These are phyloP conservation scores for Morpho deidamia DNA, from an alignment of 2,888 invertebrate genomes.

Conservation along the genomic window DNA sequence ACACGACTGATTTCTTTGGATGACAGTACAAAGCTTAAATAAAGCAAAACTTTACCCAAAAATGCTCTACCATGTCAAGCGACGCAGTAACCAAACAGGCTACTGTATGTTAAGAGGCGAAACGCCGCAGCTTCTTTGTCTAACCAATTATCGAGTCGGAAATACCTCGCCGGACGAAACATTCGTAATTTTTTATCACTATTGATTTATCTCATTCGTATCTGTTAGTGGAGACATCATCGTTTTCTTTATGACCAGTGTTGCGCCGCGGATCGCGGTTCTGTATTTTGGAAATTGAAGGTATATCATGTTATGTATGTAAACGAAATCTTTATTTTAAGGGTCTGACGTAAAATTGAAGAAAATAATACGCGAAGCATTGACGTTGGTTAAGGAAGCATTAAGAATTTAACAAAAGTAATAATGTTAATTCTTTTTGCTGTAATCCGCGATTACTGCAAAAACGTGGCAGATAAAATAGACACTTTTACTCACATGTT, in stretches of 20 bases:
- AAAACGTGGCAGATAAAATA: too few species aligned
- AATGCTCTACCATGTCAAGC: conserved; percentile 5
- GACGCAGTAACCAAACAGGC: conserved; percentile 35
- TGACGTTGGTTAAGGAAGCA: too few species aligned
- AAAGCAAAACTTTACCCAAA: not conserved
- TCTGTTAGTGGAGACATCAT: conserved; percentile 23
- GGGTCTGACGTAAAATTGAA: too few species aligned
- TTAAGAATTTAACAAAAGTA: too few species aligned
- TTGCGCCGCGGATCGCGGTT: conserved; percentile 14
- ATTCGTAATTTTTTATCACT: conserved; percentile 29
- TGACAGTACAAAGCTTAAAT: too few species aligned
- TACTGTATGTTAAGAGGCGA: conserved; percentile 40
- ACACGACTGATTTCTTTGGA: too few species aligned
- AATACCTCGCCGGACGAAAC: conserved; percentile 38
- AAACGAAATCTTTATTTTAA: too few species aligned
- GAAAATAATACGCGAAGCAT: too few species aligned
- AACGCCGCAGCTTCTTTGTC: conserved; percentile 43
- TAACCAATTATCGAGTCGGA: conserved; percentile 48
- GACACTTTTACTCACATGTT: too few species aligned
- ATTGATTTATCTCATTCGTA: conserved; percentile 21
- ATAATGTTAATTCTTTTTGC: too few species aligned
- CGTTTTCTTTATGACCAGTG: conserved; percentile 14
- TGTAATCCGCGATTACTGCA: too few species aligned
- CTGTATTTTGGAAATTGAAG: not conserved
- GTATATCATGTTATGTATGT: too few species aligned